A percentile compares a stretch with the other conserved stretches of the same genome.
Evolutionary conservation across 2,113 vertebrate species (phyloP).

Genomic region (Ariopsis seemanni): DNA sequence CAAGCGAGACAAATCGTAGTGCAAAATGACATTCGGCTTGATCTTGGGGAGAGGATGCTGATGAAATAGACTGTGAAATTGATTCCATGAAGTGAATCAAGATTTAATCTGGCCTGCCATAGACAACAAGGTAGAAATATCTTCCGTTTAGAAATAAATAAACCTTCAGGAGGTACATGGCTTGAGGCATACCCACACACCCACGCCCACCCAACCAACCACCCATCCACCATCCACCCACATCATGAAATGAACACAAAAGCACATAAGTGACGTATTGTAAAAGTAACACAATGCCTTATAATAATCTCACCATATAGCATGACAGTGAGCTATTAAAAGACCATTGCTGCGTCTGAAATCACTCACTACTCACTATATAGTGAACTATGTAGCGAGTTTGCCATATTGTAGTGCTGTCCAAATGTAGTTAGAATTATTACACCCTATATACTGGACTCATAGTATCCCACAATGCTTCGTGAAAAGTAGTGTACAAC

Average conservation of each 20-base stretch:
- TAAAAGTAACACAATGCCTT: not conserved
- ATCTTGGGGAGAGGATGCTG: slow-evolving; percentile 67
- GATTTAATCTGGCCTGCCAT: slow-evolving; percentile 67
- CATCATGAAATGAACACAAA: not conserved
- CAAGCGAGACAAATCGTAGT: slow-evolving; percentile 66
- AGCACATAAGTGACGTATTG: not conserved
- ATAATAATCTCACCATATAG: not conserved
- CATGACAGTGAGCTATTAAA: not conserved
- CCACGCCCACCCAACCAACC: not conserved
- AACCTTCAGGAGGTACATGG: slow-evolving; percentile 20
- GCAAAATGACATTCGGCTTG: slow-evolving; percentile 70
- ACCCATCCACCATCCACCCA: not conserved
- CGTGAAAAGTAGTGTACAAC: too few species aligned
- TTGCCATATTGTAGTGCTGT: too few species aligned
- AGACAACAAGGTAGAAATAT: slow-evolving; percentile 63
- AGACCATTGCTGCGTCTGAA: too few species aligned
- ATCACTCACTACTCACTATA: too few species aligned
- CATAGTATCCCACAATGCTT: too few species aligned
- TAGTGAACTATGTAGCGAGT: too few species aligned
- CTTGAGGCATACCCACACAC: not conserved
- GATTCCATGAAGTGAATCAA: slow-evolving; percentile 77
- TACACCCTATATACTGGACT: too few species aligned
- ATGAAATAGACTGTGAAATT: slow-evolving; percentile 72
- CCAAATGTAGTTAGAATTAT: too few species aligned
- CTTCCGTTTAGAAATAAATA: slow-evolving; percentile 48